phyloP scores from a whole-genome alignment of 2,888 invertebrate species.

The Leptopilina syphax region DNA sequence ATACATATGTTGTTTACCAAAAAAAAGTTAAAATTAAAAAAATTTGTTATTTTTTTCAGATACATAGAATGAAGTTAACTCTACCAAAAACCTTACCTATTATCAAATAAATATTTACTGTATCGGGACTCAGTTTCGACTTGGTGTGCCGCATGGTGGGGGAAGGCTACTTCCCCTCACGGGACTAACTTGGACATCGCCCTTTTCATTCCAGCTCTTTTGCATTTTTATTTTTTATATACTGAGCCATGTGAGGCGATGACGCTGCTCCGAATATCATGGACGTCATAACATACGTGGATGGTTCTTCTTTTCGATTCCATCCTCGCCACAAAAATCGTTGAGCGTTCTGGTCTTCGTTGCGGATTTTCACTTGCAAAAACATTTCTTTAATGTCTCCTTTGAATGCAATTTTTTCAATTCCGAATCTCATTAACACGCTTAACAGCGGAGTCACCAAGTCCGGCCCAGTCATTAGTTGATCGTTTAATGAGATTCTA shows the following conservation, averaged over 20 bases:
- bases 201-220: conserved; percentile 40
- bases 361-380: neutral
- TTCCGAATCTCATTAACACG: conserved; percentile 69
- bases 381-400: conserved; percentile 61
- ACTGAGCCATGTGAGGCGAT: conserved; percentile 43
- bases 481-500: conserved; percentile 60
- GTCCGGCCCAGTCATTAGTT: conserved; percentile 67
- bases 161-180: too few relatives aligned
- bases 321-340: neutral
- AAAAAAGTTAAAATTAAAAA: too few relatives aligned
- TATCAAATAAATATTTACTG: too few relatives aligned
- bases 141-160: too few relatives aligned
- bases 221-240: conserved; percentile 63
- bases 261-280: conserved; percentile 58
- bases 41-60: too few relatives aligned
- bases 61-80: too few relatives aligned
- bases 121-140: too few relatives aligned
- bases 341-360: neutral
- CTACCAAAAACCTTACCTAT: too few relatives aligned
- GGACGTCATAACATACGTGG: conserved; percentile 54
- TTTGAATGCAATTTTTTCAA: conserved; percentile 65
- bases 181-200: too few relatives aligned
- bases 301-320: neutral
- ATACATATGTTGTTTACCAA: too few relatives aligned
- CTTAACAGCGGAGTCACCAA: conserved; percentile 65